These are phyloP conservation scores for Sparidentex hasta DNA, from an alignment of 2,797 vertebrate genomes.

Conservation along the genomic window DNA sequence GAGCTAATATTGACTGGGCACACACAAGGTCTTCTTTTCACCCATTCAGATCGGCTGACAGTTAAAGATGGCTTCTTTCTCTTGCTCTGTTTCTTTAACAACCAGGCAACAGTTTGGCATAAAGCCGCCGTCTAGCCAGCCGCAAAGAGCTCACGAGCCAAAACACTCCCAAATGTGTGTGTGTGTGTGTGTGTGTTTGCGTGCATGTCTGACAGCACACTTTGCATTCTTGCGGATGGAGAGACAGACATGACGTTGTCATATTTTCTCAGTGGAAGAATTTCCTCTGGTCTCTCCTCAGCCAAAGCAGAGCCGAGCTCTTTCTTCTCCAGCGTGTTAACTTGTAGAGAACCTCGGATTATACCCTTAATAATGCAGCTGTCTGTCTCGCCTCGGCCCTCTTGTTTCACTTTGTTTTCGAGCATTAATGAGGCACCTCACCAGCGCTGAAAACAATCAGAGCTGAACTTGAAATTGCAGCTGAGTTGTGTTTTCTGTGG, in stretches of 20 bases:
- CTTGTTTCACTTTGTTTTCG: conserved; percentile 8
- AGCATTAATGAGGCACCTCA: conserved; percentile 56
- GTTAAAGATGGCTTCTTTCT: conserved; percentile 30
- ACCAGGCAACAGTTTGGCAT: conserved; percentile 61
- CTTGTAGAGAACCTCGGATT: neutral
- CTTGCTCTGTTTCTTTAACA: conserved; percentile 58
- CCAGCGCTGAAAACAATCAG: conserved; percentile 17
- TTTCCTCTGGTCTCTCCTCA: conserved; percentile 44
- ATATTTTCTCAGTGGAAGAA: conserved; percentile 69
- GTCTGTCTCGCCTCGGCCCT: neutral
- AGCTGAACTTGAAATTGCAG: conserved; percentile 29
- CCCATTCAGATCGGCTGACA: conserved; percentile 22
- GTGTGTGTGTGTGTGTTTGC: conserved; percentile 33
- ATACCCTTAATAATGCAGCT: conserved; percentile 3
- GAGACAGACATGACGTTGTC: conserved; percentile 74
- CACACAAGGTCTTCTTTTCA: conserved; percentile 22
- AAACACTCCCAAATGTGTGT: conserved; percentile 46
- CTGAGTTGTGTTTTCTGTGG: conserved; percentile 39
- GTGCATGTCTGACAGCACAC: conserved; percentile 40
- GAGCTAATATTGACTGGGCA: conserved; percentile 54
- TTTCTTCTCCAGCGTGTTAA: neutral
- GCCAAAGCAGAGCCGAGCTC: conserved; percentile 11
- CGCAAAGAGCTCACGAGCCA: conserved; percentile 41
- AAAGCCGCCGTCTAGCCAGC: conserved; percentile 32
- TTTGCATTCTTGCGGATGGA: conserved; percentile 74